A percentile compares a stretch with the other conserved stretches of the same genome.
Conservation (phyloP, 2,113 vertebrate species). For the Triplophysa siluroides region DNA sequence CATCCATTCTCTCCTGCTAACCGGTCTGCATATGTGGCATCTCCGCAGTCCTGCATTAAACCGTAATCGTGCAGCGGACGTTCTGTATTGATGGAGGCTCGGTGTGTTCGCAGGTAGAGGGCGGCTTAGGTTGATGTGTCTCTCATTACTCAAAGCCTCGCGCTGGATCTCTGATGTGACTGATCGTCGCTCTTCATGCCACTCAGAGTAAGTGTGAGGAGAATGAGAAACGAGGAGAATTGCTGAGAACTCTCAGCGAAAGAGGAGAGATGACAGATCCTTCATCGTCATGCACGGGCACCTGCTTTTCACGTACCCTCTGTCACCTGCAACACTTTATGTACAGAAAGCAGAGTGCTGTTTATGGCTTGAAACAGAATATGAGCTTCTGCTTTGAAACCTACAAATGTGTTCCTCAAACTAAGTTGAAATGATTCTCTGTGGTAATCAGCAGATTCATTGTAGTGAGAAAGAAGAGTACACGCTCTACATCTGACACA, state of each 20-base stretch:
- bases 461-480: background rate
- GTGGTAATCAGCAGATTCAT: no score
- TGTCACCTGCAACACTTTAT: no score
- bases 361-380: no score
- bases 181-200: slow-evolving; percentile 49
- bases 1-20: background rate
- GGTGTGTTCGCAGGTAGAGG: slow-evolving; percentile 53
- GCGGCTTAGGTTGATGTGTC: slow-evolving; percentile 39
- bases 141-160: slow-evolving; percentile 54
- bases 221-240: slow-evolving; percentile 33
- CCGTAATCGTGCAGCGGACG: slow-evolving; percentile 33
- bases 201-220: slow-evolving; percentile 46
- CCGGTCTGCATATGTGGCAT: slow-evolving; percentile 12
- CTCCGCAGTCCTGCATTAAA: slow-evolving; percentile 43
- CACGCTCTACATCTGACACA: background rate
- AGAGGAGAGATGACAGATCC: background rate
- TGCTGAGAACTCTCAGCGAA: background rate
- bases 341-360: no score
- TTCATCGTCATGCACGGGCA: no score
- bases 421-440: no score
- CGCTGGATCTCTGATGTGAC: slow-evolving; percentile 44
- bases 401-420: no score
- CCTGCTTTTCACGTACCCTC: no score
- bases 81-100: slow-evolving; percentile 54
- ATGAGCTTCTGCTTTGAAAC: no score